phyloP scores from a whole-genome alignment of 2,888 invertebrate genomes.

The Heliconius ethilla region DNA sequence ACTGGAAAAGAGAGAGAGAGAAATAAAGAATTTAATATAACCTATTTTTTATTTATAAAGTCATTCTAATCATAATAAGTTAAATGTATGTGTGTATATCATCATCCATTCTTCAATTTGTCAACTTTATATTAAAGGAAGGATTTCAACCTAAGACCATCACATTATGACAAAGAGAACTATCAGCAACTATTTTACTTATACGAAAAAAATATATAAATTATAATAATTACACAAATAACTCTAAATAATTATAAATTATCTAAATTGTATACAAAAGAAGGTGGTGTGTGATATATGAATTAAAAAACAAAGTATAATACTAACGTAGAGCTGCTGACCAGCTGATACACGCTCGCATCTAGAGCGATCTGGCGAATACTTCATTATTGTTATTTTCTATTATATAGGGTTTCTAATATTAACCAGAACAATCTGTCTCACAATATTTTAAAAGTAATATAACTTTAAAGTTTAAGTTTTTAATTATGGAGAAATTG shows the following conservation, averaged over 20 bases:
- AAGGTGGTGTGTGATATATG: neutral
- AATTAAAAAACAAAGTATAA: slow-evolving; percentile 10
- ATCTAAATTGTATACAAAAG: neutral
- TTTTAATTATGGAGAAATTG: neutral
- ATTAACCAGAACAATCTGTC: neutral
- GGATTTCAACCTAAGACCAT: no score
- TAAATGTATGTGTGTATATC: no score
- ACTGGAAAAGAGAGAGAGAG: no score
- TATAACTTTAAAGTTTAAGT: neutral
- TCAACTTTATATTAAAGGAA: no score
- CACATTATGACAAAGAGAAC: no score
- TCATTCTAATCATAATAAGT: no score
- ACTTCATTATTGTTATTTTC: slow-evolving; percentile 25
- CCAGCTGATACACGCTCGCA: slow-evolving; percentile 17
- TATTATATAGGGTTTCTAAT: slow-evolving; percentile 14
- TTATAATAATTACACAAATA: neutral
- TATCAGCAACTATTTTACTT: neutral
- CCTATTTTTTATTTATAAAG: no score
- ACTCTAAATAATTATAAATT: neutral
- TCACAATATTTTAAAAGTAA: neutral
- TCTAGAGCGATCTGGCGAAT: neutral
- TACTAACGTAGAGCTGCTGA: neutral
- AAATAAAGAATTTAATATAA: no score
- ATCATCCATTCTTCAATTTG: no score
- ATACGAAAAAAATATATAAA: neutral